Base-by-base conservation (phyloP, 92 coral and sea anemone species). In the Chrysogorgia sp. region DNA sequence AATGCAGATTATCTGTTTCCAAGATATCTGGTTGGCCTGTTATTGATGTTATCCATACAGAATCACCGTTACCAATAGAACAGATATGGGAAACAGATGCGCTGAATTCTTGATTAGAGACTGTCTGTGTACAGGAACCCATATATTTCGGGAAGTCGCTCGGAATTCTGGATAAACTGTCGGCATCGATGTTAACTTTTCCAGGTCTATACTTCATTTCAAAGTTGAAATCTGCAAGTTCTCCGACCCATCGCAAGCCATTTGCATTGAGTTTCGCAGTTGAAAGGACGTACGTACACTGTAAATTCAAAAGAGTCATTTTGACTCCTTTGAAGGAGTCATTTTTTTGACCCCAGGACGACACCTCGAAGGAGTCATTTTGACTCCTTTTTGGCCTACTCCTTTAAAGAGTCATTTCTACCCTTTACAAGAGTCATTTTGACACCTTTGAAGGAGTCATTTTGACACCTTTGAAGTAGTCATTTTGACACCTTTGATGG, bases 211-310 rank as follows among this genome's bases (percentile, higher is more conserved):
- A 81, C 12, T 62, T 62, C 24, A 81, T 75, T 29, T 81, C 89
- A 61, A 85, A 80, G 58, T 64, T 80, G 62, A 53, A 80, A 59
- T 80, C 88, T 40, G 74, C 74, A 28, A 48, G 63, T 66, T 50
- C 86, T 37, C 84, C 87, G 63, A 67, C 84, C 72, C 84, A 82
- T 15, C 75, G 64, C 56, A 61, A 80, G 59, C 81, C 85, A 32
- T 81, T 79, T 10, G 89, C 76, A 23, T 45, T 60, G 37, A 85
- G 59, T 43, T 85, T 74, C 76, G 79, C 80, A 1, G 86, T 74
- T 1, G 74, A 66, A 79, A 75, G 76, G 22, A 82, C 75, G 30
- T 76, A 80, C n/a, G n/a, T n/a, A n/a, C n/a, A n/a, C n/a, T n/a
- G n/a, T n/a, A n/a, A n/a, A n/a, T n/a, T n/a, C n/a, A n/a, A n/a